Evolutionary conservation across 2,888 invertebrate species (phyloP).

Genomic region (Prosapia bicincta): DNA sequence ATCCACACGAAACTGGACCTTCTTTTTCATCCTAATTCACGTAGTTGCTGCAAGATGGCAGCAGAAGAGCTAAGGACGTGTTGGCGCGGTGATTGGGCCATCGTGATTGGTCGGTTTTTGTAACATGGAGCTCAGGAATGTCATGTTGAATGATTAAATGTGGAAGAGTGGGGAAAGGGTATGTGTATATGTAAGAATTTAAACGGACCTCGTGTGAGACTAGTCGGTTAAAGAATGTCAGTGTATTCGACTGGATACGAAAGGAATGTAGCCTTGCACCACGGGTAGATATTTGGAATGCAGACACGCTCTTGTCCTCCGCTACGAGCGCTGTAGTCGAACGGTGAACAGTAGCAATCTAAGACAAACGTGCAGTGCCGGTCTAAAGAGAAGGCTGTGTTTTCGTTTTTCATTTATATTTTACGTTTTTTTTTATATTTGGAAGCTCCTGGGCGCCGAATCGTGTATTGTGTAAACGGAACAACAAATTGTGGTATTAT

Average conservation of each 20-base stretch:
- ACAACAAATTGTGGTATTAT: not conserved
- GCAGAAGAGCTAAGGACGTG: constrained; percentile 13
- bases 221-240: constrained; percentile 24
- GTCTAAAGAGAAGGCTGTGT: not conserved
- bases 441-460: not conserved
- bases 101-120: constrained; percentile 27
- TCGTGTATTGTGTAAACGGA: not conserved
- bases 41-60: constrained; percentile 14
- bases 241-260: constrained; percentile 16
- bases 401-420: not conserved
- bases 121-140: constrained; percentile 28
- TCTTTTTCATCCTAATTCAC: constrained; percentile 20
- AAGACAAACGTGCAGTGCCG: constrained; percentile 17
- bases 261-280: constrained; percentile 30
- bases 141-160: constrained; percentile 33
- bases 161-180: constrained; percentile 30
- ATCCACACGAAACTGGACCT: constrained; percentile 16
- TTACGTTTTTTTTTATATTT: not conserved
- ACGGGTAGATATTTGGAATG: constrained; percentile 24
- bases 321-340: constrained; percentile 23
- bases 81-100: constrained; percentile 22
- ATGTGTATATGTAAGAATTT: constrained; percentile 31
- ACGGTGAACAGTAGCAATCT: constrained; percentile 26
- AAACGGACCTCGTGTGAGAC: constrained; percentile 29
- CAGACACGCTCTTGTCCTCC: constrained; percentile 27